phyloP scores from a whole-genome alignment of 2,888 invertebrate species.

The Eustalomyia histrio region DNA sequence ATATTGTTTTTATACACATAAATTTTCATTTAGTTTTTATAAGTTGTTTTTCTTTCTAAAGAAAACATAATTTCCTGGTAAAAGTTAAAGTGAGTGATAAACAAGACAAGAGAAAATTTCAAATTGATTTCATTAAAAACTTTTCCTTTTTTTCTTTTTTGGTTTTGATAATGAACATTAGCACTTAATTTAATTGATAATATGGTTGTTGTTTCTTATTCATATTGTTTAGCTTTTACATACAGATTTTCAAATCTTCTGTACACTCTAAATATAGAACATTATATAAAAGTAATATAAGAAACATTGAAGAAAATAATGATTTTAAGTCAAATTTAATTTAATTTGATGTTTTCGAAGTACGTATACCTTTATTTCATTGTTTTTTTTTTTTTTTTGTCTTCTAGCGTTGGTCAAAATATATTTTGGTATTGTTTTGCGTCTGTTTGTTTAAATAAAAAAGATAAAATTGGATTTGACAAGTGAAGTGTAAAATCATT shows the following conservation, averaged over 20 bases:
- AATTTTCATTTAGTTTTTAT: not conserved
- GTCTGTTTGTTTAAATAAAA: slow-evolving; percentile 8
- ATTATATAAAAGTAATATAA: too few relatives aligned
- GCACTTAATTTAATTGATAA: slow-evolving; percentile 53
- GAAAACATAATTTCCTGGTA: not conserved
- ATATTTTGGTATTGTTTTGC: not conserved
- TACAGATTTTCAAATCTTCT: too few relatives aligned
- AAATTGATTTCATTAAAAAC: slow-evolving; percentile 42
- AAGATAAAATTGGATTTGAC: slow-evolving; percentile 34
- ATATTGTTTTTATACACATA: not conserved
- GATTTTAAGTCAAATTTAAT: too few relatives aligned
- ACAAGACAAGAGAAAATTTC: slow-evolving; percentile 6
- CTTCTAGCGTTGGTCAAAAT: not conserved
- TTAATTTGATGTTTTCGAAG: too few relatives aligned
- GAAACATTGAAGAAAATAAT: too few relatives aligned
- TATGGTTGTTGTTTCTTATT: not conserved
- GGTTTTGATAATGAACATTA: not conserved
- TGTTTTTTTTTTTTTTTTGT: too few relatives aligned
- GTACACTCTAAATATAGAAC: too few relatives aligned
- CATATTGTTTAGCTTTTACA: not conserved
- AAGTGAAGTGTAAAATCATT: slow-evolving; percentile 49
- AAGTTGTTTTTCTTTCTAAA: not conserved
- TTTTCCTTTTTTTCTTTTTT: slow-evolving; percentile 17
- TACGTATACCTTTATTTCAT: too few relatives aligned
- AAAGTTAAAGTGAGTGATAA: not conserved